phyloP scores from a whole-genome alignment of 2,113 vertebrate genomes.

The Callipepla squamata region DNA sequence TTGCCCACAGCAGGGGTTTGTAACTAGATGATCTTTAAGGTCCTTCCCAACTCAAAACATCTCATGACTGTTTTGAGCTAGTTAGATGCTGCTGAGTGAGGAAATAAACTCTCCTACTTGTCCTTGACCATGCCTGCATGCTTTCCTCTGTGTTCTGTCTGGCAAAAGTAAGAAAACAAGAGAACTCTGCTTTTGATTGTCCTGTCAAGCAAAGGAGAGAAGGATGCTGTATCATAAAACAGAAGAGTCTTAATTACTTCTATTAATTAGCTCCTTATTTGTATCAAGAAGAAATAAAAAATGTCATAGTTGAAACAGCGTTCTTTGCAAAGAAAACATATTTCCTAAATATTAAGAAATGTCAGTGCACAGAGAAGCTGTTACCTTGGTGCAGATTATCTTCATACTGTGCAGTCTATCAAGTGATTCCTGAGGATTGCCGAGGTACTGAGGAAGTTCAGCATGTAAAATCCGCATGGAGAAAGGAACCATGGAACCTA shows the following conservation, averaged over 20 bases:
- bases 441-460: slow-evolving; percentile 94
- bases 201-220: background rate
- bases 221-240: background rate
- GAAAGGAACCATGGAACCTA: slow-evolving; percentile 98
- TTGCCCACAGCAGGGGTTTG: background rate
- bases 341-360: background rate
- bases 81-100: background rate
- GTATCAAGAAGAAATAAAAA: background rate
- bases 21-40: background rate
- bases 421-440: slow-evolving; percentile 92
- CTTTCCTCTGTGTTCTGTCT: background rate
- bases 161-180: background rate
- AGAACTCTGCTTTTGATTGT: background rate
- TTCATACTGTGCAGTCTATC: slow-evolving; percentile 93
- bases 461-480: slow-evolving; percentile 95
- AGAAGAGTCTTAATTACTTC: background rate
- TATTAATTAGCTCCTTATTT: background rate
- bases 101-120: background rate
- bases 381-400: slow-evolving; percentile 89
- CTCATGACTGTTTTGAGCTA: background rate
- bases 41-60: background rate
- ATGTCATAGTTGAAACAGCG: background rate
- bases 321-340: background rate
- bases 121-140: background rate
- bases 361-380: background rate